Conservation (phyloP, 2,888 invertebrate species). For the Cordilura impudica region DNA sequence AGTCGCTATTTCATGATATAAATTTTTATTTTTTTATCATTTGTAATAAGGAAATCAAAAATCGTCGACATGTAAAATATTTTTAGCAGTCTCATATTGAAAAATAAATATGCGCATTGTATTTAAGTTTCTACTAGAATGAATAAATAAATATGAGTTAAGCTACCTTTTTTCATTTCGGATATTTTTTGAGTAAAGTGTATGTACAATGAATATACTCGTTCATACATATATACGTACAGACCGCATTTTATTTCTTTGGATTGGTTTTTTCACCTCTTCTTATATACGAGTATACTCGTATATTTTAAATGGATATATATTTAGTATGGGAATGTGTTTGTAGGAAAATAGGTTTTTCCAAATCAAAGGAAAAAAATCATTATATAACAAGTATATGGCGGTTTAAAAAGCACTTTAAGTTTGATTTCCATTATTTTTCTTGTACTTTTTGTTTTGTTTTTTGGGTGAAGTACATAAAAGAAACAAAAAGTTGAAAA, state of each 20-base stretch:
- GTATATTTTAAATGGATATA: conserved; percentile 53
- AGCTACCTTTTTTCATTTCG: no score
- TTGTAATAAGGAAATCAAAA: no score
- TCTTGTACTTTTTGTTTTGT: background rate
- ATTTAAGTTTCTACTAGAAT: no score
- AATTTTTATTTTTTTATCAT: no score
- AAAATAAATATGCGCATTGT: no score
- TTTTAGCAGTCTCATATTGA: no score
- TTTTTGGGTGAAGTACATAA: background rate
- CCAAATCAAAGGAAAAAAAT: conserved; percentile 47
- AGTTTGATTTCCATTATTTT: conserved; percentile 51
- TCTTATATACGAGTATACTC: background rate
- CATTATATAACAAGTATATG: conserved; percentile 29
- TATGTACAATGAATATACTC: no score
- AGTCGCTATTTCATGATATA: no score
- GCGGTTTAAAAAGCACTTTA: conserved; percentile 49
- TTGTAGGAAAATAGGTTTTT: conserved; percentile 30
- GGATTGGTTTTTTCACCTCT: background rate
- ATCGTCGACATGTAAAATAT: no score
- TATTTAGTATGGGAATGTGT: conserved; percentile 1
- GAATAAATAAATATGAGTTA: no score
- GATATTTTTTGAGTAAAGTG: background rate
- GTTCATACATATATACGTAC: background rate
- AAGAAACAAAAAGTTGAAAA: conserved; percentile 17
- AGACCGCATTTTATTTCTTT: background rate